phyloP scores from a whole-genome alignment of 2,888 invertebrate genomes.

The Macrostomum cliftonense region DNA sequence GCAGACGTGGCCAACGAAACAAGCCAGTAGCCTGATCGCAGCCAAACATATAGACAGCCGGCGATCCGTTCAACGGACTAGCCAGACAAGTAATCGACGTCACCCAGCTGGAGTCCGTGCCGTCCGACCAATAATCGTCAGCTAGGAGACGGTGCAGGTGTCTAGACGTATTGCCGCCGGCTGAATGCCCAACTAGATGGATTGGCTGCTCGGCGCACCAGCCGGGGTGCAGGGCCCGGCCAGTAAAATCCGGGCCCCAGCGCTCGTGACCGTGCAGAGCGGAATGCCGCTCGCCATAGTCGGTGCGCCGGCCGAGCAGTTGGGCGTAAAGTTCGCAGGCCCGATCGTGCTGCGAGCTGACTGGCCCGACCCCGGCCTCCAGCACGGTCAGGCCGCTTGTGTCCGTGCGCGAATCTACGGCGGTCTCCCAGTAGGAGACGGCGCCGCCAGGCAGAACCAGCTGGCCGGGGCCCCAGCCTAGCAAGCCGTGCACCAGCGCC shows the following conservation, averaged over 20 bases:
- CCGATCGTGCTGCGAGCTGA: constrained; percentile 10
- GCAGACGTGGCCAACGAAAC: too few species aligned
- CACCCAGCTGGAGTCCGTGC: constrained; percentile 4
- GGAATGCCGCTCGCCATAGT: constrained; percentile 7
- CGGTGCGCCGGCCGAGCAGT: background rate
- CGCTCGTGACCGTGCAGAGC: constrained; percentile 1
- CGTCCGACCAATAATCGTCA: constrained; percentile 6
- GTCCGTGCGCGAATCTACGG: background rate
- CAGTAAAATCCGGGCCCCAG: constrained; percentile 6
- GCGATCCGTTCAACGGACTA: too few species aligned
- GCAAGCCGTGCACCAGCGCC: too few species aligned
- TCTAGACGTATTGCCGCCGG: constrained; percentile 7
- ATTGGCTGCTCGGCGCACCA: constrained; percentile 9
- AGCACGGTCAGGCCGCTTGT: constrained; percentile 2
- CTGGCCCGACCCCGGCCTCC: background rate
- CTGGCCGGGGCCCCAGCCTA: too few species aligned
- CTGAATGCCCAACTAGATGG: constrained; percentile 8
- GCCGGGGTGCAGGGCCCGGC: background rate
- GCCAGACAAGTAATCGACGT: background rate
- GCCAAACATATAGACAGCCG: too few species aligned
- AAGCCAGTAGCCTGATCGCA: too few species aligned
- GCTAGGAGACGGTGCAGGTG: constrained; percentile 5
- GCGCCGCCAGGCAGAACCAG: too few species aligned
- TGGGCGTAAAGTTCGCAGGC: constrained; percentile 10
- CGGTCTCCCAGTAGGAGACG: constrained; percentile 5